These are phyloP conservation scores for Drosophila sp. DNA, from an alignment of 1,140 invertebrate species.

Conservation along the genomic window DNA sequence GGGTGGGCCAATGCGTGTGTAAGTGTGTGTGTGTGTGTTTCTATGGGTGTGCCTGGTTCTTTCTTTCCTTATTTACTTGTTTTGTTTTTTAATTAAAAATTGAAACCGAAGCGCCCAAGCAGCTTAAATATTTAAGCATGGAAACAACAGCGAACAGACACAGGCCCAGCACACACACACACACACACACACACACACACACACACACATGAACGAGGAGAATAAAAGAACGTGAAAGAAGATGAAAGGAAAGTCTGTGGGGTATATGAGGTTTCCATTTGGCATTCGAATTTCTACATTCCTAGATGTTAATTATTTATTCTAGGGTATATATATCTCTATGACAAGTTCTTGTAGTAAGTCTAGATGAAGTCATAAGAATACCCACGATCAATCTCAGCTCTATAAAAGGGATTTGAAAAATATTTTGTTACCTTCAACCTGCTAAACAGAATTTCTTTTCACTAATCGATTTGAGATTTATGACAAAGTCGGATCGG, in stretches of 20 bases:
- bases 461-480: too few species aligned
- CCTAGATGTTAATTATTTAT: neutral
- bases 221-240: neutral
- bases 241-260: constrained; percentile 1
- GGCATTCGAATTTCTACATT: neutral
- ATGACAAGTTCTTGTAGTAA: too few species aligned
- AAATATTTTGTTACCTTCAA: too few species aligned
- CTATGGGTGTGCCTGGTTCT: constrained; percentile 10
- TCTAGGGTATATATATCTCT: neutral
- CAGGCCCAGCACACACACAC: constrained; percentile 15
- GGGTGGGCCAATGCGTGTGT: constrained; percentile 5
- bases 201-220: neutral
- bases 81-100: constrained; percentile 66
- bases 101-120: constrained; percentile 51
- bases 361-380: too few species aligned
- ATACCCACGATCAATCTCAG: too few species aligned
- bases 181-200: constrained; percentile 29
- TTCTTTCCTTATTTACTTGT: constrained; percentile 23
- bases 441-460: too few species aligned
- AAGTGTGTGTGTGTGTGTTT: constrained; percentile 5
- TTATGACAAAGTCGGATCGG: too few species aligned
- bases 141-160: constrained; percentile 11
- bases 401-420: too few species aligned
- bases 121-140: constrained; percentile 52
- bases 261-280: neutral